Percentiles rank a stretch among this genome's conserved stretches.
Conservation (phyloP, 2,888 invertebrate species). For the Scaptomyza tumidula region DNA sequence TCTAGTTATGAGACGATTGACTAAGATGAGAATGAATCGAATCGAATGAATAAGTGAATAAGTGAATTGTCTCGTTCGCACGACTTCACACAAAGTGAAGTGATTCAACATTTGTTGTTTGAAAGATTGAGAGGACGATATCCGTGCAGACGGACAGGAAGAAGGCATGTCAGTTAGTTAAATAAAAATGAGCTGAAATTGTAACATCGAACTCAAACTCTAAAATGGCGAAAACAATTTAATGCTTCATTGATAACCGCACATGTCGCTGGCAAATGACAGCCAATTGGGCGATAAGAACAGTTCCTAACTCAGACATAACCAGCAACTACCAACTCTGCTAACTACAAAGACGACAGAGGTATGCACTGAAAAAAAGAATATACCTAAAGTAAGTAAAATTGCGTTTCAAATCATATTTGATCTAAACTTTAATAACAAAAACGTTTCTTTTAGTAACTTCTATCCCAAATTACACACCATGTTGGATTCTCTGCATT, state of each 20-base stretch:
- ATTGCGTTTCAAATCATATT: too few relatives aligned
- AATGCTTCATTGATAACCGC: slow-evolving; percentile 79
- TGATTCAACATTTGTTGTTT: slow-evolving; percentile 25
- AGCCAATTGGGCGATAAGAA: slow-evolving; percentile 66
- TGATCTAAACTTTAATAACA: too few relatives aligned
- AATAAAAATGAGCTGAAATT: slow-evolving; percentile 12
- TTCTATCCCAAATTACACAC: too few relatives aligned
- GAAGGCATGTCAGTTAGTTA: slow-evolving; percentile 12
- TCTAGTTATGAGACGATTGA: slow-evolving; percentile 23
- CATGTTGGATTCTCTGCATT: too few relatives aligned
- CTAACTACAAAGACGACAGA: background rate
- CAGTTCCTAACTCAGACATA: slow-evolving; percentile 45
- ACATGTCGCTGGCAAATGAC: slow-evolving; percentile 74
- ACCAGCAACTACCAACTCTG: slow-evolving; percentile 4
- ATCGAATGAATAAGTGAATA: slow-evolving; percentile 19
- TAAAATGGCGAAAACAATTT: slow-evolving; percentile 72
- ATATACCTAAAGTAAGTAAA: too few relatives aligned
- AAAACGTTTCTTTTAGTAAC: too few relatives aligned
- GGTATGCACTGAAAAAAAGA: background rate
- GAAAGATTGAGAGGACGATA: slow-evolving; percentile 19
- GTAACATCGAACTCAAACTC: slow-evolving; percentile 49
- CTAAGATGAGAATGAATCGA: slow-evolving; percentile 20
- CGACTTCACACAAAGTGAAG: slow-evolving; percentile 44
- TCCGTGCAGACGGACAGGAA: slow-evolving; percentile 4
- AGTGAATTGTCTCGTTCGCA: slow-evolving; percentile 51